Evolutionary conservation across 37 sponge, comb jelly and placozoan genomes (phyloP), one percentile per base, ranked within the genome.

Genomic region (Haliclona indistincta): DNA sequence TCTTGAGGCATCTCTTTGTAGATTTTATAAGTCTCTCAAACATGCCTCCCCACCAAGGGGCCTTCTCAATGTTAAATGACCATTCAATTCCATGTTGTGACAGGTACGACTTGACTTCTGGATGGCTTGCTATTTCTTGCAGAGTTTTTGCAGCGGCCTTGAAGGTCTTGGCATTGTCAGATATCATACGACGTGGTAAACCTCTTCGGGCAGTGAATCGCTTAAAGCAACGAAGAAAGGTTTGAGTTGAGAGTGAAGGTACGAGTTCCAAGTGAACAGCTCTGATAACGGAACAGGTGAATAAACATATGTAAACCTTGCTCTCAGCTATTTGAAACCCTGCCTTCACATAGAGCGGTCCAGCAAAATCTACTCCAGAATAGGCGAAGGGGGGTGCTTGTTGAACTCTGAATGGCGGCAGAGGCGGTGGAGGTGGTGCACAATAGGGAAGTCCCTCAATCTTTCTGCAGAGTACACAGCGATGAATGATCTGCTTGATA

Each of bases 221-320:
- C 41, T n/a, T 73, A 35, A 67, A 39, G 13, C 42, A 34, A 10
- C 68, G 68, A 17, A 66, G 15, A 8, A 66, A 66, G 42, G 68
- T 17, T 20, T 66, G 42, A 28, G 77, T 19, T 28, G 77, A 41
- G 41, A 67, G 32, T 23, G 54, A 55, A 17, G 32, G 42, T 13
- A 78, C 79, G n/a, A 78, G 19, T 47, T 77, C 78, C 13, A 78
- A 29, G 43, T 78, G 79, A 25, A 67, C 41, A 29, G 79, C 68
- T 54, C 79, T 38, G 23, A 47, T 39, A 25, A 80, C 80, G 37
- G 71, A 80, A 43, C 71, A 80, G 35, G 80, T 80, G 71, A 70
- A 78, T 22, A 78, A 68, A 53, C 67, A 67, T n/a, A 67, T 78
- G 56, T 56, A 78, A 19, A 78, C 56, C 41, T 78, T 78, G 41